Base-by-base conservation (phyloP, 1,140 invertebrate species). In the Micrasema longulum region DNA sequence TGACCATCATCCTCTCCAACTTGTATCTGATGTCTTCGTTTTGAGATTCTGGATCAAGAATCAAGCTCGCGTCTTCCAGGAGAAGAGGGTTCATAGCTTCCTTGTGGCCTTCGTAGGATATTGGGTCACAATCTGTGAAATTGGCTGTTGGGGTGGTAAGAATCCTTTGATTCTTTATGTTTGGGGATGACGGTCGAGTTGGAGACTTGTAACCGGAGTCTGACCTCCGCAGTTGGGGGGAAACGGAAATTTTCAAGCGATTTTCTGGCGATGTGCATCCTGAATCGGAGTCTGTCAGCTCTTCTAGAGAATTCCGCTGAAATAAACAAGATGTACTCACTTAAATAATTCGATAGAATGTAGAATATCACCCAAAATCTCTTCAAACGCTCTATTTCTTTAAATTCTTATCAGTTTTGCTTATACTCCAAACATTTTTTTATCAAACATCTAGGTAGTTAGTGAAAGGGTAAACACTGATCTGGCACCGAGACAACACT, bases 131-230 rank as follows among this genome's bases (percentile, higher is more conserved):
- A 1, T 72, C 74, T 18, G 74, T 63, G n/a, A 71, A 35, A 11
- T 52, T 57, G 12, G 68, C 23, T 5, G 68, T 76, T 6, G 74
- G 74, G 16, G 71, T 72, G 31, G 72, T 83, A 80, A 68, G 80
- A 81, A 70, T 80, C 81, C 71, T 83, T 74, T 52, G 82, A 82
- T 70, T 84, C 80, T 78, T 83, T 80, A 75, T 77, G 76, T 75
- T 84, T 80, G 20, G 83, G 81, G 74, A 74, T 75, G 81, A 82
- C 10, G 83, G 82, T 5, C 79, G 72, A 9, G 74, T 76, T 1
- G 84, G 84, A 20, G 84, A 85, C 70, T 85, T 85, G 77, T 85
- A 85, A 10, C 84, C 83, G 73, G 83, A 85, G 72, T 85, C 84
- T 79, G 83, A 84, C 77, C 84, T 80, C 74, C 83, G 83, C 67